Evolutionary conservation across 1,140 invertebrate species (phyloP), one percentile per base, ranked within the genome.

Genomic region (Chironomus striatipennis): DNA sequence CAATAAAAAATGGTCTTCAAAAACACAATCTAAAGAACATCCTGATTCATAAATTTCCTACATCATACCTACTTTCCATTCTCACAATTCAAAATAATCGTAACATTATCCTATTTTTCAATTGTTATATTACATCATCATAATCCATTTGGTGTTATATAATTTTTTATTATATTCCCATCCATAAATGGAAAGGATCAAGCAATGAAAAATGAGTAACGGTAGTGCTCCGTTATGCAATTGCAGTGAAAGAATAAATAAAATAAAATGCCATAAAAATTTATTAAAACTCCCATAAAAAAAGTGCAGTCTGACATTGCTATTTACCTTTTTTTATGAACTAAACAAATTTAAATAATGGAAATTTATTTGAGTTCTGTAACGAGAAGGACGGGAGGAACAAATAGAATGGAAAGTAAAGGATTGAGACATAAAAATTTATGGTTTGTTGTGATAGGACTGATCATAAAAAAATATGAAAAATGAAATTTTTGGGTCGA

Each of bases 81-180:
- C 24, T 5, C 24, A 34, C 24, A 57, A 57, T 57, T 4, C 47
- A 12, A 10, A 5, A 57, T n/a, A 57, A 34, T 57, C 5, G 47
- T 57, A 57, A n/a, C 47, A 57, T n/a, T 57, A 57, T 57, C 47
- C 47, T 57, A 57, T 15, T 2, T 34, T 57, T 12, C 47, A 57
- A 57, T 57, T 57, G 47, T 57, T 57, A 57, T 57, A 57, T 57
- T 57, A 57, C n/a, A 57, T 57, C 9, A 57, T 57, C 47, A 57
- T 34, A 34, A 34, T 34, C 24, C 24, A 57, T 57, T 57, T 57
- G 47, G 47, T 57, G 47, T 57, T 57, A 57, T 57, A 57, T 57
- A 57, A 57, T 57, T n/a, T 57, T n/a, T 15, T n/a, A 57, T 5
- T 34, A 2, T 10, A 47, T 9, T 47, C 1, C 2, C 2, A 1